Evolutionary conservation across 2,888 invertebrate genomes (phyloP).

Genomic region (Synergus gifuensis): DNA sequence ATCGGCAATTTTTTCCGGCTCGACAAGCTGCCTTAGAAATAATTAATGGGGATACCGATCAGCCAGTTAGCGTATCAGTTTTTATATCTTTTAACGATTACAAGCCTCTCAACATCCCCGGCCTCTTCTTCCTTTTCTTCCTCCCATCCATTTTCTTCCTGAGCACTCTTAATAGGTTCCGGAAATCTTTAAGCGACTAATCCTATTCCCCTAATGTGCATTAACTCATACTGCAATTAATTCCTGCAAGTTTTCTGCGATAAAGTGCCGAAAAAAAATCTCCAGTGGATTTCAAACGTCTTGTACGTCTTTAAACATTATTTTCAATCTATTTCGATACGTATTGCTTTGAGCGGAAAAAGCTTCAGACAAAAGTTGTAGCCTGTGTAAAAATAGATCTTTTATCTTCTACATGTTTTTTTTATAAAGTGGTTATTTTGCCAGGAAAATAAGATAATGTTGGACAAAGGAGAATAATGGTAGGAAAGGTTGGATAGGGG

Average conservation of each 20-base stretch:
- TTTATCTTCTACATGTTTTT: too few relatives aligned
- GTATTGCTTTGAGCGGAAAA: too few relatives aligned
- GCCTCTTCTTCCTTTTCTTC: background rate
- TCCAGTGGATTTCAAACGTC: too few relatives aligned
- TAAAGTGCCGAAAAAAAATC: too few relatives aligned
- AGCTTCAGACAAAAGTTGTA: too few relatives aligned
- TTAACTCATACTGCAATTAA: background rate
- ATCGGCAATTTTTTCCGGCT: background rate
- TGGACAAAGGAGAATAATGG: too few relatives aligned
- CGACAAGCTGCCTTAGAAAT: constrained; percentile 7
- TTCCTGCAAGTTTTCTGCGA: background rate
- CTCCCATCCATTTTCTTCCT: background rate
- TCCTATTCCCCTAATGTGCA: background rate
- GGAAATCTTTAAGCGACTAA: background rate
- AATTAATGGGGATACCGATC: constrained; percentile 19
- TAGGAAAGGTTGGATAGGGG: too few relatives aligned
- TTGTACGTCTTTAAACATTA: too few relatives aligned
- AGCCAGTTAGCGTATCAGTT: constrained; percentile 18
- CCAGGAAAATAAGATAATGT: too few relatives aligned
- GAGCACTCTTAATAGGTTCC: background rate
- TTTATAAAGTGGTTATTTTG: background rate
- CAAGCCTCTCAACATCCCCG: background rate
- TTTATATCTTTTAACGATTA: constrained; percentile 31
- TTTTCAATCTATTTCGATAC: too few relatives aligned
- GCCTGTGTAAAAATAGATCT: too few relatives aligned